Evolutionary conservation across 2,888 invertebrate genomes (phyloP), one percentile per base, ranked within the genome.

Genomic region (Meloe dianella): DNA sequence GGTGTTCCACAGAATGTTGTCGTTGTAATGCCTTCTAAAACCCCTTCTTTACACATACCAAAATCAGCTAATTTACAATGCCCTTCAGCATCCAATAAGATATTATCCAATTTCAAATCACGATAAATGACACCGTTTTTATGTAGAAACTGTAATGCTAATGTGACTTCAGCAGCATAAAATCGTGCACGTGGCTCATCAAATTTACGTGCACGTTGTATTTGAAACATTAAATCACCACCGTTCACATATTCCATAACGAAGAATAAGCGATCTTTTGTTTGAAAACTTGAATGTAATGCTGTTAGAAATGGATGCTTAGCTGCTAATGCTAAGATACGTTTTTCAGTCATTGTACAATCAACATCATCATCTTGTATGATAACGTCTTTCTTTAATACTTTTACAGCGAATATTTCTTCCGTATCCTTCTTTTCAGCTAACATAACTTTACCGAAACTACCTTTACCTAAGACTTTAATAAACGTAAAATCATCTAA

Each of bases 211-310:
- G 99, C 98, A 83, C 97, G 98, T 84, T 99, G 99, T 77, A 99
- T 99, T 88, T 99, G 97, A 86, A 98, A 99, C 99, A 99, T 99
- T 75, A 99, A 89, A 87, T 99, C 99, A 62, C 99, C 99, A 6
- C 99, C 99, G 84, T 98, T 99, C 51, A 99, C 98, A 85, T 98
- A 99, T 84, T 99, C 99, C 98, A 99, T 98, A 62, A 99, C 99
- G 85, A 99, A 99, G 85, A 98, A 99, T 56, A 99, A 87, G 41
- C 98, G 95, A 85, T 99, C 98, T 97, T 98, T 96, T 64, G 99
- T 99, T 85, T 99, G 99, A 87, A 99, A 99, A 86, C 99, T 99
- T 64, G 98, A 99, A 86, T 99, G 99, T 76, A 99, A 88, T 81
- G 98, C 97, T 64, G 99, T 98, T 65, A 99, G 88, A 87, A 99